Base-by-base conservation (phyloP, 2,888 invertebrate species). In the Chymomyza fuscimana region DNA sequence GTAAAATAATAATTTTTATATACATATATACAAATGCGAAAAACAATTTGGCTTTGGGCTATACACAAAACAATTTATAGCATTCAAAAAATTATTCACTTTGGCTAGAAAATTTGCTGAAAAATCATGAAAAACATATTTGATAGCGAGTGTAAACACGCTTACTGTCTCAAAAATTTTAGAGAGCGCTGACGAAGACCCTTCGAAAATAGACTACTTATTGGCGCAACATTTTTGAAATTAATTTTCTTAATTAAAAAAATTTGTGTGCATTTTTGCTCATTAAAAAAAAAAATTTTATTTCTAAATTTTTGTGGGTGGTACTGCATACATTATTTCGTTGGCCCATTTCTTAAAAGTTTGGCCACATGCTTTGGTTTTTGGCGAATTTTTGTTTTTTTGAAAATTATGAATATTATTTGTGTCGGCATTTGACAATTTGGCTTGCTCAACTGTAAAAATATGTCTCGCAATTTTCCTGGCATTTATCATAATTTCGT, bases 221-320 rank as follows among this genome's bases (percentile, higher is more conserved):
- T 25, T 79, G 67, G 73, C 69, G 79, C 79, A 79, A 67, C 29
- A 64, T 70, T 70, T 73, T 12, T 50, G 61, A 19, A 69, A 63
- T 74, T 69, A 58, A 58, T 58, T 58, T 76, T 81, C 70, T 76
- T 73, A 63, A 84, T 74, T 77, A 73, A 69, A 81, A 78, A 72
- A 50, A 50, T 72, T 76, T 76, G 36, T 51, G 69, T 64, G 77
- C 69, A 54, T 60, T 80, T 75, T 66, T 70, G 81, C 73, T 76
- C 73, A 79, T 81, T 79, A 87, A 82, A 87, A 77, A 83, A 70
- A 32, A 32, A 29, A 29, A 29, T 29, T 29, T 70, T 73, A 83
- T 81, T 86, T 77, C 46, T 60, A 69, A 36, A 36, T 59, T 72
- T 52, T 66, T 61, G 63, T 63, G 40, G 70, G 70, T 66, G 75